Evolutionary conservation across 2,113 vertebrate genomes (phyloP), one percentile per base, ranked within the genome.

Genomic region (Chrysochloris asiatica): DNA sequence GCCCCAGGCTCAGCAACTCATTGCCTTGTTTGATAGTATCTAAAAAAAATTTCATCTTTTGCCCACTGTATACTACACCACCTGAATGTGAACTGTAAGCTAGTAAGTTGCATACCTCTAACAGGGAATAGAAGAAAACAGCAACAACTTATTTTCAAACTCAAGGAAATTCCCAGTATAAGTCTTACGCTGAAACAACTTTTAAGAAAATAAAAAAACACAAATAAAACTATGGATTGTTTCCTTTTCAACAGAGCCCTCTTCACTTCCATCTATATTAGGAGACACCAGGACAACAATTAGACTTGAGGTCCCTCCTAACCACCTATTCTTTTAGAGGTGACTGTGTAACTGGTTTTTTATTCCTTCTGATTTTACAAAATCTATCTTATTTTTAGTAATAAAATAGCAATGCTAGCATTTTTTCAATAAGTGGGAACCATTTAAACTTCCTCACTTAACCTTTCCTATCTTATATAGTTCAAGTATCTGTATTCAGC

Each of bases 71-170:
- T n/a, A n/a, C n/a, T n/a, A n/a, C n/a, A n/a, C n/a, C n/a, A n/a
- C n/a, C n/a, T n/a, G n/a, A n/a, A n/a, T n/a, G n/a, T n/a, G n/a
- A n/a, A n/a, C n/a, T n/a, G n/a, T n/a, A n/a, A n/a, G n/a, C n/a
- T n/a, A n/a, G n/a, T n/a, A n/a, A n/a, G n/a, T n/a, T n/a, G n/a
- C n/a, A n/a, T n/a, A n/a, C n/a, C n/a, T n/a, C n/a, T n/a, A n/a
- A n/a, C n/a, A n/a, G n/a, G n/a, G n/a, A n/a, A n/a, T n/a, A n/a
- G n/a, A n/a, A n/a, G n/a, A n/a, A n/a, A n/a, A n/a, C n/a, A n/a
- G n/a, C n/a, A n/a, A n/a, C n/a, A n/a, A n/a, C 14, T 30, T 50
- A 69, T 73, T 80, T 95, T 86, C 72, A 83, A 93, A 76, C 3
- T 14, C 45, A 8, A 93, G 38, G 82, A 88, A 86, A 88, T 6